Conservation (phyloP, 2,888 invertebrate species). For the Himalopsyche kuldschensis region DNA sequence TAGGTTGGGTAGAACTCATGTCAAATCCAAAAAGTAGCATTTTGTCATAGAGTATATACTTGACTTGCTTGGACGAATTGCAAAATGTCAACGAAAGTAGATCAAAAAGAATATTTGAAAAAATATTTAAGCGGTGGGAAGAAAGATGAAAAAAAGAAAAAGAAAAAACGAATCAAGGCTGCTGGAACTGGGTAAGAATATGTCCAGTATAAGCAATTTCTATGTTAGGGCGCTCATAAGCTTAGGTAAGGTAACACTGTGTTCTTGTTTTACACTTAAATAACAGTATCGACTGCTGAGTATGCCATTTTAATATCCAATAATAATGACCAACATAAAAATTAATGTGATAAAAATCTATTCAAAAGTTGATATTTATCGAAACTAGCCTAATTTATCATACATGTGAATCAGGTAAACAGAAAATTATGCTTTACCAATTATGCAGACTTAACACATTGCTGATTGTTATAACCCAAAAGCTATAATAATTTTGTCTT, state of each 20-base stretch:
- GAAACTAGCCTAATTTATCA: no score
- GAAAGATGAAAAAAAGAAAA: conserved; percentile 65
- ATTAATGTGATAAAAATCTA: no score
- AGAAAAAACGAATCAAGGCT: conserved; percentile 63
- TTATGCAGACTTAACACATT: no score
- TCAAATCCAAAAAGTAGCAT: no score
- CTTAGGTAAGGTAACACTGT: not conserved
- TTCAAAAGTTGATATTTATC: no score
- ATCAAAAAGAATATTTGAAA: conserved; percentile 79
- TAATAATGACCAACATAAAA: no score
- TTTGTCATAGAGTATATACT: no score
- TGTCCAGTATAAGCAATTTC: not conserved
- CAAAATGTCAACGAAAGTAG: conserved; percentile 56
- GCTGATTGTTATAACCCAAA: no score
- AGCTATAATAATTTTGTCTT: no score
- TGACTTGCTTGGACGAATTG: not conserved
- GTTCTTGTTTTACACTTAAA: not conserved
- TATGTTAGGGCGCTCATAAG: not conserved
- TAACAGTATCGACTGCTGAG: not conserved
- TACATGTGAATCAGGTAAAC: no score
- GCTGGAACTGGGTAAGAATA: conserved; percentile 52
- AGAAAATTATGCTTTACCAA: no score
- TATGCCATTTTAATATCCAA: not conserved
- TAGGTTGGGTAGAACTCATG: no score
- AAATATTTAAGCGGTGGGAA: conserved; percentile 71